Base-by-base conservation (phyloP, 2,888 invertebrate genomes). In the Orthosia incerta region DNA sequence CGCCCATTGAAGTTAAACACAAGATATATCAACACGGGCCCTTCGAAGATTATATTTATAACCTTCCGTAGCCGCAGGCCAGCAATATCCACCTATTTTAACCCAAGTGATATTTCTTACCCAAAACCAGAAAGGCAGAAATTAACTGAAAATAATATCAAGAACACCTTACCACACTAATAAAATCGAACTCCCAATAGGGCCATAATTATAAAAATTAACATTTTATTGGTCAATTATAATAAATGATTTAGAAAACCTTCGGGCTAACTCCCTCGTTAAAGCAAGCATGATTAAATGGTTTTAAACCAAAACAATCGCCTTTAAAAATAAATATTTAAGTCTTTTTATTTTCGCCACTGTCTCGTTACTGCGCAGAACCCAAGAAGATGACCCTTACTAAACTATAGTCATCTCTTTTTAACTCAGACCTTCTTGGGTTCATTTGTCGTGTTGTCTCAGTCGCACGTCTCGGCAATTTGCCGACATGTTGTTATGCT, bases 401-500 rank as follows among this genome's bases (percentile, higher is more conserved):
- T 12, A 63, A 71, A 83, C 51, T 84, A 59, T 11, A 4, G 26
- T 50, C 71, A 59, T 70, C 77, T 73, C 79, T 93, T 91, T 88
- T 90, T 76, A 20, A 91, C 88, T 65, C 66, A 50, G 86, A 0
- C 0, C 5, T 78, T 64, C 26, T n/a, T 13, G 1, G 18, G 15
- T 48, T 39, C 51, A 26, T 56, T 39, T 20, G 55, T 85, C 3
- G 72, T 85, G 83, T 86, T 72, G 77, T 94, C 94, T 84, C 90
- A 83, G 53, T 95, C 91, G 57, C 73, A 80, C 91, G 87, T 88
- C 89, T 87, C 89, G 92, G 94, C 95, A 96, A 96, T 96, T 95
- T 95, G 95, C 95, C 93, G 94, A 94, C 93, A 93, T 93, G 95
- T 95, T 95, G 96, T 96, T 95, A 96, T 95, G 94, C 94, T 94